Conservation (phyloP, 2,888 invertebrate genomes). For the Hemistola chrysoprasaria region DNA sequence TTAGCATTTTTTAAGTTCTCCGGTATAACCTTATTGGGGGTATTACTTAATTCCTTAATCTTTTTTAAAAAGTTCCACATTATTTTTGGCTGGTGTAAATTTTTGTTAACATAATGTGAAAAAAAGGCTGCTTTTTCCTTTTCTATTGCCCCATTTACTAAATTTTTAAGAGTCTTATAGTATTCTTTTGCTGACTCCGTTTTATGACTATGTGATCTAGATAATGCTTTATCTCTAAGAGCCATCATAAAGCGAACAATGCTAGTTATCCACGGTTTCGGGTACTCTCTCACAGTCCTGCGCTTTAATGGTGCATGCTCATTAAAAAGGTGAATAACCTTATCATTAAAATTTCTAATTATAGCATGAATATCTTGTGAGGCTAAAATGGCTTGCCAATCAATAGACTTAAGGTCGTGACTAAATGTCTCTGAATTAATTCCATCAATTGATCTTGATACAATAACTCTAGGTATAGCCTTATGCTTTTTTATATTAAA, state of each 20-base stretch:
- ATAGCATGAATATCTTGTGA: neutral
- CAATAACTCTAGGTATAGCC: neutral
- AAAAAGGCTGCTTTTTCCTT: slow-evolving; percentile 3
- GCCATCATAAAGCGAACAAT: slow-evolving; percentile 2
- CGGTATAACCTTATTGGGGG: neutral
- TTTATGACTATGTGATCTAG: neutral
- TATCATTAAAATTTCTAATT: neutral
- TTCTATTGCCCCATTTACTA: neutral
- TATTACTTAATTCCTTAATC: too few species aligned
- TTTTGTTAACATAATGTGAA: slow-evolving; percentile 2
- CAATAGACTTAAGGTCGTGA: neutral
- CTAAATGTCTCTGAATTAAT: neutral
- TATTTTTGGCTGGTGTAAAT: slow-evolving; percentile 1
- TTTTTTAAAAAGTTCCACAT: slow-evolving; percentile 1
- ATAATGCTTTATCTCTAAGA: neutral
- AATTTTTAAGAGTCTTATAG: slow-evolving; percentile 2
- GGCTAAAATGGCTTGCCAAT: neutral
- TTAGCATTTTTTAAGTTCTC: neutral
- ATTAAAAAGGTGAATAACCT: neutral
- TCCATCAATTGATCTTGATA: neutral
- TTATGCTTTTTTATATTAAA: slow-evolving; percentile 1
- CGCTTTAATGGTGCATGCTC: neutral
- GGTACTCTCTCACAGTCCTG: neutral
- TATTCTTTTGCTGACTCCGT: neutral
- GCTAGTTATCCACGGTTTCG: slow-evolving; percentile 2